phyloP scores from a whole-genome alignment of 35 echinoderm and acorn worm species.

The Apostichopus parvimensis region DNA sequence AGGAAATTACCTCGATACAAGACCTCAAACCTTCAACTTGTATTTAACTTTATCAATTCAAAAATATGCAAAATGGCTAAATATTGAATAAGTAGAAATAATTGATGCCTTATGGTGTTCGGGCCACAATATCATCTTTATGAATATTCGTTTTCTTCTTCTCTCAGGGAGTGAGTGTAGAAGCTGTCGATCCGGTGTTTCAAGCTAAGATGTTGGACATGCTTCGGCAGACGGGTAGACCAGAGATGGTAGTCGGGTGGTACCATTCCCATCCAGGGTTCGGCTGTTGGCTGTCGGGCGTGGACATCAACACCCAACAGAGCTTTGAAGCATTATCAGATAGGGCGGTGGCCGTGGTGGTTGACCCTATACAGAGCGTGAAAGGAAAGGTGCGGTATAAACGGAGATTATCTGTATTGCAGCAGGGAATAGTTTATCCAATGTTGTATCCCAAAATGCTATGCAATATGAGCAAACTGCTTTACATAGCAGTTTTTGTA shows the following conservation, averaged over 20 bases:
- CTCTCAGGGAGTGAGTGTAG: constrained; percentile 93
- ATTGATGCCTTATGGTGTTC: too few species aligned
- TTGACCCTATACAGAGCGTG: constrained; percentile 97
- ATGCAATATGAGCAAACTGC: too few species aligned
- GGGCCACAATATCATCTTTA: too few species aligned
- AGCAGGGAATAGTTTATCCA: too few species aligned
- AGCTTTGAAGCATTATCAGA: constrained; percentile 98
- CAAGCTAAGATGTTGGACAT: constrained; percentile 99
- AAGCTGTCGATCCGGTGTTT: constrained; percentile 96
- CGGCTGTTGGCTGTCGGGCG: constrained; percentile 95
- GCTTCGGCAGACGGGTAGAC: constrained; percentile 91
- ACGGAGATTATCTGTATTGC: too few species aligned
- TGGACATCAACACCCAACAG: constrained; percentile 99
- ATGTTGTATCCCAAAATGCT: too few species aligned
- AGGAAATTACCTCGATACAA: too few species aligned
- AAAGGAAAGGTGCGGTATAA: constrained; percentile 78
- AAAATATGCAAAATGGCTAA: too few species aligned
- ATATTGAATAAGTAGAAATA: too few species aligned
- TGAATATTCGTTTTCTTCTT: not conserved
- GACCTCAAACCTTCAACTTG: too few species aligned
- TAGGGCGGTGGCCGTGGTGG: constrained; percentile 94
- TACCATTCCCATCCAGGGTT: constrained; percentile 99
- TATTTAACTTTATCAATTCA: too few species aligned
- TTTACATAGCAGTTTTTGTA: too few species aligned
- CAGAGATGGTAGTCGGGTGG: constrained; percentile 99